Evolutionary conservation across 2,113 vertebrate genomes (phyloP).

Genomic region (Balaenoptera acutorostrata): DNA sequence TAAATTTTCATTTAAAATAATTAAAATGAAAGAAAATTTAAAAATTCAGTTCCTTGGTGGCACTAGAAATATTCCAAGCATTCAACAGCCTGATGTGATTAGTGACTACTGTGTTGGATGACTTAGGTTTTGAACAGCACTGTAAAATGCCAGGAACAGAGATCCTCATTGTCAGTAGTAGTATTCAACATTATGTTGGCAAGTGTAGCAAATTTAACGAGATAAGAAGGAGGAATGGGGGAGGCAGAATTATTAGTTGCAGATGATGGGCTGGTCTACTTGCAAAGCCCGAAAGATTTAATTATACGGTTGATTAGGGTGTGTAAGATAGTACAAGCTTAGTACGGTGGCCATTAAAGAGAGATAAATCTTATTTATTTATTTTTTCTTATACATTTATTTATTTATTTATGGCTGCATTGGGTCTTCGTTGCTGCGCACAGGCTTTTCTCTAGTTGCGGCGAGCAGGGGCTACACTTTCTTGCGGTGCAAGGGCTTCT

Average conservation of each 20-base stretch:
- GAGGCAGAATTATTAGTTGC: neutral
- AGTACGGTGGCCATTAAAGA: neutral
- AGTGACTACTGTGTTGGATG: neutral
- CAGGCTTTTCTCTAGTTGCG: too few species aligned
- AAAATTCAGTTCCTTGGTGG: neutral
- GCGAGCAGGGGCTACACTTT: too few species aligned
- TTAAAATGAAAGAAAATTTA: neutral
- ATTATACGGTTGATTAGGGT: neutral
- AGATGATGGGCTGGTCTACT: neutral
- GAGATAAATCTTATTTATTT: neutral
- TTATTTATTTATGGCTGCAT: too few species aligned
- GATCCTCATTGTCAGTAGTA: accelerated
- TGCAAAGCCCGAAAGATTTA: neutral
- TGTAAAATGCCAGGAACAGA: neutral
- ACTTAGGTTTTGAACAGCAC: neutral
- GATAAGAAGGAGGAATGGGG: neutral
- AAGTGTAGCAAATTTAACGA: neutral
- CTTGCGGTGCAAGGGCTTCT: too few species aligned
- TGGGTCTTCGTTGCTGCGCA: too few species aligned
- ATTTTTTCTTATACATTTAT: too few species aligned
- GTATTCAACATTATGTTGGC: too few species aligned
- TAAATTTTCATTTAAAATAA: neutral
- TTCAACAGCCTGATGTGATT: neutral
- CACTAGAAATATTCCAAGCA: neutral
- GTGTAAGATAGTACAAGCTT: neutral